Evolutionary conservation across 64 coral and sea anemone species (phyloP).

Genomic region (Platygyra sinensis): DNA sequence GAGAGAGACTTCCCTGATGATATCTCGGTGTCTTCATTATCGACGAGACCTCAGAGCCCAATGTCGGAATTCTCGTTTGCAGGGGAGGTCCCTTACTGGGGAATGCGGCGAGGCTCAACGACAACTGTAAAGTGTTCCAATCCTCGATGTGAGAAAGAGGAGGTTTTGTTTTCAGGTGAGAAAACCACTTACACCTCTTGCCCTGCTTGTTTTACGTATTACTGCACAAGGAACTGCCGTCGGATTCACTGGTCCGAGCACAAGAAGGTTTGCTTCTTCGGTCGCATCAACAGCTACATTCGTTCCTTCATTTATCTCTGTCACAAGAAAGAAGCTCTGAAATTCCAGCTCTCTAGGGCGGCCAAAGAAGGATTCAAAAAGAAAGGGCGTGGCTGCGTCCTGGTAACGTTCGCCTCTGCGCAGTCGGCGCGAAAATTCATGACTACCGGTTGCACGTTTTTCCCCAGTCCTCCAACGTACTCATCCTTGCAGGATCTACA

Average conservation of each 20-base stretch:
- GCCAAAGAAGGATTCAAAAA: constrained; percentile 79
- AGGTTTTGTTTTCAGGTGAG: constrained; percentile 65
- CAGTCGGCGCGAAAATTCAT: constrained; percentile 91
- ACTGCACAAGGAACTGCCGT: constrained; percentile 82
- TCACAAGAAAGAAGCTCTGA: constrained; percentile 85
- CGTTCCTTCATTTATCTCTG: constrained; percentile 92
- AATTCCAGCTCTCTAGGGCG: constrained; percentile 81
- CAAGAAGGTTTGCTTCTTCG: constrained; percentile 95
- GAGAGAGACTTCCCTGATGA: constrained; percentile 68
- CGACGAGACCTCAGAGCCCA: constrained; percentile 77
- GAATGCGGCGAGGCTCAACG: constrained; percentile 36
- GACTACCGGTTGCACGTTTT: constrained; percentile 82
- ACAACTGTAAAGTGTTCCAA: constrained; percentile 81
- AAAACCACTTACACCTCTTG: constrained; percentile 95
- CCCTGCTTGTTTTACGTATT: constrained; percentile 95
- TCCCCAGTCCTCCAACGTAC: constrained; percentile 91
- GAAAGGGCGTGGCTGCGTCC: constrained; percentile 88
- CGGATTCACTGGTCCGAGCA: constrained; percentile 95
- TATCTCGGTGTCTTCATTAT: constrained; percentile 71
- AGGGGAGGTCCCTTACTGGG: constrained; percentile 71
- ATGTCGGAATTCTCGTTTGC: constrained; percentile 95
- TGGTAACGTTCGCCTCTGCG: constrained; percentile 86
- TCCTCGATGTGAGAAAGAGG: constrained; percentile 68
- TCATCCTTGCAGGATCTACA: constrained; percentile 66
- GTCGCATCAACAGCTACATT: constrained; percentile 95